Base-by-base conservation (phyloP, 2,797 vertebrate species). In the Karalla daura region DNA sequence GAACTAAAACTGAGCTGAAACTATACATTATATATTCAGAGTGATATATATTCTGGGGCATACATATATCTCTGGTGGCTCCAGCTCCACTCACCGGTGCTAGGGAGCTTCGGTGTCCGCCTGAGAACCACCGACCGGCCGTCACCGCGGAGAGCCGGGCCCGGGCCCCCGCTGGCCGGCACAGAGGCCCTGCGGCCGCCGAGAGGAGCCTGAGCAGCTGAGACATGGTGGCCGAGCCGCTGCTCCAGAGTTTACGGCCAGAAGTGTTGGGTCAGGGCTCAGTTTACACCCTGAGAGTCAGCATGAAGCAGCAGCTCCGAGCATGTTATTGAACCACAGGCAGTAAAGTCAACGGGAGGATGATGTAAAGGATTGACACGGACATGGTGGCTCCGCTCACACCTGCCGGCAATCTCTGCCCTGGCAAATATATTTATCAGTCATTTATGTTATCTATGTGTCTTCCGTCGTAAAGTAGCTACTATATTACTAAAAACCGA, bases 141-240 rank as follows among this genome's bases (percentile, higher is more conserved):
- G 80, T 24, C 32, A 72, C 45, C 3, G 54, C 36, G 4, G 71
- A 63, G 24, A 68, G 44, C 17, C 87, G 74, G 50, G 74, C 53
- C 40, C 84, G 82, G 47, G 59, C 43, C 62, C 78, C 86, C 24
- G 46, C 58, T 14, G 80, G 66, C 15, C 73, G 63, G 15, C 80
- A 86, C 6, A 90, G 10, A 46, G 84, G 84, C 69, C 63, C 41
- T 27, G 55, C 70, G 46, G 77, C 77, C 21, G 78, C 81, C 27
- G 90, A 91, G 62, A 94, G 81, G 43, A 93, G 85, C 81, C 90
- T 88, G 61, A 91, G 49, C 49, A 90, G n/a, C 40, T 40, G 87
- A 77, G 82, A 84, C 91, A 92, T 92, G 7, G 76, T 89, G 73
- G 56, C 46, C 20, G 25, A 5, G 21, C 60, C 45, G 10, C 36